Evolutionary conservation across 2,797 vertebrate genomes (phyloP).

Genomic region (Aselliscus stoliczkanus): DNA sequence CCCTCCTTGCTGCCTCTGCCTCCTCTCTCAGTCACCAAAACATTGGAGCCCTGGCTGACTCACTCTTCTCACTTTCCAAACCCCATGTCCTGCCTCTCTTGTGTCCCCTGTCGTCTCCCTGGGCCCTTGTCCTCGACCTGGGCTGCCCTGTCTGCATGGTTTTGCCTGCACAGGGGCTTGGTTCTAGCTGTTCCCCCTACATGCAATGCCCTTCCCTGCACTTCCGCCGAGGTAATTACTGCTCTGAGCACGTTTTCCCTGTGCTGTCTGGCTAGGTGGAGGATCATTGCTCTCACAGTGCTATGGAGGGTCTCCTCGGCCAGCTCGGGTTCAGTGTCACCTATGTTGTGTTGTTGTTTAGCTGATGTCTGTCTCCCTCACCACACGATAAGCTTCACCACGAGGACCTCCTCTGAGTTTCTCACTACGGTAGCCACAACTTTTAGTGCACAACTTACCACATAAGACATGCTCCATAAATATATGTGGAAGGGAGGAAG

Average conservation of each 20-base stretch:
- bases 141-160: not conserved
- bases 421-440: no score
- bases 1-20: not conserved
- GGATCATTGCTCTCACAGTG: accelerated
- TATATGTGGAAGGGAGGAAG: not conserved
- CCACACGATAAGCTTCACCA: no score
- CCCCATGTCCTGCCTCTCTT: accelerated
- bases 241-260: not conserved
- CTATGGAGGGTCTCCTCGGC: accelerated
- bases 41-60: accelerated
- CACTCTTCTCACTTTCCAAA: not conserved
- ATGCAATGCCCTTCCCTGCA: not conserved
- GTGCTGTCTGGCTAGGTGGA: not conserved
- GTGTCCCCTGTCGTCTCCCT: no score
- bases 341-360: accelerated
- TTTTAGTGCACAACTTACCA: not conserved
- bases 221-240: accelerated
- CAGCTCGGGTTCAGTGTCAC: accelerated
- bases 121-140: no score
- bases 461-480: no score
- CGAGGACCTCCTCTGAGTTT: not conserved
- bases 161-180: no score
- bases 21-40: not conserved
- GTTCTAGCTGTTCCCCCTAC: not conserved
- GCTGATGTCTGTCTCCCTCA: not conserved